Evolutionary conservation across 2,797 vertebrate genomes (phyloP).

Genomic region (Vultur gryphus): DNA sequence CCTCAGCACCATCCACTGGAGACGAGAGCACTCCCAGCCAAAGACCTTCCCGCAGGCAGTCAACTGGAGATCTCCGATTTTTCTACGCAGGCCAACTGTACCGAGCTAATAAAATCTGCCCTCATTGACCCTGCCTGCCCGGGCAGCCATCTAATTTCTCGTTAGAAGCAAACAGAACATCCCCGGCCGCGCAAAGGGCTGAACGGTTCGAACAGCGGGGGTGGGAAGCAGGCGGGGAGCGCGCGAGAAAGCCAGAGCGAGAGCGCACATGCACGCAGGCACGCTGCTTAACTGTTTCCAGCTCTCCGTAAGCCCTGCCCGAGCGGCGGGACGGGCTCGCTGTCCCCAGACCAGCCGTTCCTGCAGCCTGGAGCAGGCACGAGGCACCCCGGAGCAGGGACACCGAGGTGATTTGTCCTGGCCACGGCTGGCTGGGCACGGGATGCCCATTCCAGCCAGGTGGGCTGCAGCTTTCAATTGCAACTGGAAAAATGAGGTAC

Average conservation of each 20-base stretch:
- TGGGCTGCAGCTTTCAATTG: fast-evolving
- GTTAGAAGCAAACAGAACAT: background rate
- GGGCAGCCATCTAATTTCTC: background rate
- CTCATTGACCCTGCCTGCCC: background rate
- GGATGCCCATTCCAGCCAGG: background rate
- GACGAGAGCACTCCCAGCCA: background rate
- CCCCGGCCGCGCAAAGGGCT: background rate
- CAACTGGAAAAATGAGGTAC: fast-evolving
- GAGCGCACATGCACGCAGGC: background rate
- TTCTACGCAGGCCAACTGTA: background rate
- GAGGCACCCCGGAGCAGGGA: too few relatives aligned
- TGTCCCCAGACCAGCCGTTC: background rate
- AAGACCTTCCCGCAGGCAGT: background rate
- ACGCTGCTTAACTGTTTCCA: background rate
- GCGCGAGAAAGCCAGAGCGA: background rate
- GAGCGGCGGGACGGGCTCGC: fast-evolving
- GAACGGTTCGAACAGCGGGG: background rate
- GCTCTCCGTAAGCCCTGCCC: background rate
- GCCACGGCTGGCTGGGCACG: fast-evolving
- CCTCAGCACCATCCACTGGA: background rate
- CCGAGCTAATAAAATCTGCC: background rate
- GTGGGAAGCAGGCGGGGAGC: background rate
- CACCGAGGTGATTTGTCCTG: background rate
- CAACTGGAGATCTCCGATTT: background rate
- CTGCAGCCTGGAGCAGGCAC: fast-evolving